A percentile compares a stretch with the other conserved stretches of the same genome.
These are phyloP conservation scores for Oxyruncus cristatus DNA, from an alignment of 2,113 vertebrate genomes.

Conservation along the genomic window DNA sequence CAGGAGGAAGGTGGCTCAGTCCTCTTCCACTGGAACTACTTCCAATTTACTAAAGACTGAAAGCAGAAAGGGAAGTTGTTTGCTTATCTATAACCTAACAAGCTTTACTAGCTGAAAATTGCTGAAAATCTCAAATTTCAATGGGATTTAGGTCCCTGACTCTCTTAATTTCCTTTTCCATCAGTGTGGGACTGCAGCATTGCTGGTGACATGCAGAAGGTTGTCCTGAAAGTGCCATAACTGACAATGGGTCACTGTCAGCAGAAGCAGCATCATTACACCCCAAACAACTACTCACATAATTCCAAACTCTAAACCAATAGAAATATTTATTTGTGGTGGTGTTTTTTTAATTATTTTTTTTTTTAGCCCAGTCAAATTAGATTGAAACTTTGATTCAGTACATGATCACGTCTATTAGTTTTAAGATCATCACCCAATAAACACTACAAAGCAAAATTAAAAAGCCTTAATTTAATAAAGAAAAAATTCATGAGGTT, in stretches of 20 bases:
- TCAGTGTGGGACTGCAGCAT: neutral
- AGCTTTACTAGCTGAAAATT: neutral
- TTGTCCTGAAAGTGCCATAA: neutral
- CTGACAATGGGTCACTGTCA: rapidly evolving
- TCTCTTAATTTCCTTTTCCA: neutral
- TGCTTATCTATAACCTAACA: neutral
- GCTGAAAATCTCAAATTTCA: neutral
- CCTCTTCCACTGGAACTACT: neutral
- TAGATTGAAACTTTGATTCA: neutral
- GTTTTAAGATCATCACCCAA: neutral
- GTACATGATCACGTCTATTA: rapidly evolving
- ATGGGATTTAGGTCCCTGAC: neutral
- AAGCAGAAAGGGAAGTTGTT: neutral
- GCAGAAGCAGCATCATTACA: neutral
- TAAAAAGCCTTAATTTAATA: neutral
- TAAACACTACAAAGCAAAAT: neutral
- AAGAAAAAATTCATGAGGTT: rapidly evolving
- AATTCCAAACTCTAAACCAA: neutral
- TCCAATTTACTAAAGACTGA: neutral
- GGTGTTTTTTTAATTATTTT: neutral
- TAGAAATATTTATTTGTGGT: neutral
- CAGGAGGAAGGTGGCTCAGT: neutral
- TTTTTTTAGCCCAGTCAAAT: neutral
- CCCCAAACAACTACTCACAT: neutral
- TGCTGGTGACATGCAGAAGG: rapidly evolving